Percentiles rank a stretch among this genome's conserved stretches.
phyloP scores from a whole-genome alignment of 2,113 vertebrate genomes.

The Cyphomyrus discorhynchus region DNA sequence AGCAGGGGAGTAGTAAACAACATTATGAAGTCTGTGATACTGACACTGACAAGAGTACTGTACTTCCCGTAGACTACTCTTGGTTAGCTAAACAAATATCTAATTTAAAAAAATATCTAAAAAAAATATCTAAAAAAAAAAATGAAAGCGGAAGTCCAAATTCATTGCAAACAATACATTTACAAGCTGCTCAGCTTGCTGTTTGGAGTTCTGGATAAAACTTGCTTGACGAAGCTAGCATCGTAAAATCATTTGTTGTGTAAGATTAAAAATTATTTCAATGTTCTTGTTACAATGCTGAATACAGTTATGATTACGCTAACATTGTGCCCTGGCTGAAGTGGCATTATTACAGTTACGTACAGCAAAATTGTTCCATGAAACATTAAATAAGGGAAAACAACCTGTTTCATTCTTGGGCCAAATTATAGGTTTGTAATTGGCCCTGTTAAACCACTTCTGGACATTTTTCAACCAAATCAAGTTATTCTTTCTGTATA shows the following conservation, averaged over 20 bases:
- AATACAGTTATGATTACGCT: background rate
- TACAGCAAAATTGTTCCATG: background rate
- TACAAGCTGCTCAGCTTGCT: background rate
- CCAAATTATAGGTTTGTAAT: background rate
- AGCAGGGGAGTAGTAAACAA: background rate
- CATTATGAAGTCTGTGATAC: background rate
- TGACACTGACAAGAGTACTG: background rate
- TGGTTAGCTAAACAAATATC: background rate
- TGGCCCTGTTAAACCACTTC: background rate
- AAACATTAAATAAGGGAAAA: background rate
- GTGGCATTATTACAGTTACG: background rate
- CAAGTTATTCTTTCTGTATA: background rate
- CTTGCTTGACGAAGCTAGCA: background rate
- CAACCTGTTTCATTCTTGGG: background rate
- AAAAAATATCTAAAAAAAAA: too few relatives aligned
- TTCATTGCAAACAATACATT: background rate
- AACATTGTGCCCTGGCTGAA: background rate
- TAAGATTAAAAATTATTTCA: background rate
- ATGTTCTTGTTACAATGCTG: background rate
- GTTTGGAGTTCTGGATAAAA: background rate
- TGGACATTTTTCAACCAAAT: background rate
- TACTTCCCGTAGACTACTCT: background rate
- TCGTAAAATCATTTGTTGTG: background rate
- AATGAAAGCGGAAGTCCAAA: background rate
- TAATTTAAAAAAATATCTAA: background rate